Evolutionary conservation across 2,113 vertebrate species (phyloP).

Genomic region (Cephalopterus ornatus): DNA sequence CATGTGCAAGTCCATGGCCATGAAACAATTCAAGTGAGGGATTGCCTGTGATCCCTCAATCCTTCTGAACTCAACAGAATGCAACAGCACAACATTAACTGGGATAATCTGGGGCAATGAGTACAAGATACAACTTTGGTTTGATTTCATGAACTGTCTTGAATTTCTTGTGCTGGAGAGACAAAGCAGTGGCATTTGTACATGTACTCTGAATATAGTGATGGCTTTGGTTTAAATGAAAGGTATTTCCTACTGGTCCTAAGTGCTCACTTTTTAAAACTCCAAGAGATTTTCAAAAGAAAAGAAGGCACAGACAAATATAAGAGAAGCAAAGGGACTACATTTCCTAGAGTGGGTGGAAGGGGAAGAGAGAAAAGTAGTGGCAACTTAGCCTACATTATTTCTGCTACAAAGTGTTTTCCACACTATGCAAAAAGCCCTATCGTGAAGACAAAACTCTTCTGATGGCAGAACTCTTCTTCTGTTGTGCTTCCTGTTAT

Average conservation of each 20-base stretch:
- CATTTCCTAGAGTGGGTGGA: background rate
- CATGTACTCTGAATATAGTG: background rate
- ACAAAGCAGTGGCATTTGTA: background rate
- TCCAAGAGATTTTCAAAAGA: background rate
- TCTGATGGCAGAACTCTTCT: background rate
- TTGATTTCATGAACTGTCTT: background rate
- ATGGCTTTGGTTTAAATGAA: background rate
- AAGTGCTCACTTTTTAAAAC: background rate
- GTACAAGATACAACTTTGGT: background rate
- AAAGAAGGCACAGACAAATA: background rate
- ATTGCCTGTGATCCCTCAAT: background rate
- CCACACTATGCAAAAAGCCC: background rate
- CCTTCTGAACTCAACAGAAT: background rate
- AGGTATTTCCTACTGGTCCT: background rate
- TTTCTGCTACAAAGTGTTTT: background rate
- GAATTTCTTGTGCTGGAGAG: background rate
- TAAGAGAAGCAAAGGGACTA: background rate
- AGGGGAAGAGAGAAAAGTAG: background rate
- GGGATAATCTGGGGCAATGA: background rate
- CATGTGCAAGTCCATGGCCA: background rate
- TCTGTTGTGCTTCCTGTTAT: background rate
- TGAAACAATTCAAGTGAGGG: background rate
- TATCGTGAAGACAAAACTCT: background rate
- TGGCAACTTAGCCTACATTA: background rate
- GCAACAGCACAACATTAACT: background rate